Conservation (phyloP, 1,140 invertebrate genomes). For the Trinorchestia longiramus region DNA sequence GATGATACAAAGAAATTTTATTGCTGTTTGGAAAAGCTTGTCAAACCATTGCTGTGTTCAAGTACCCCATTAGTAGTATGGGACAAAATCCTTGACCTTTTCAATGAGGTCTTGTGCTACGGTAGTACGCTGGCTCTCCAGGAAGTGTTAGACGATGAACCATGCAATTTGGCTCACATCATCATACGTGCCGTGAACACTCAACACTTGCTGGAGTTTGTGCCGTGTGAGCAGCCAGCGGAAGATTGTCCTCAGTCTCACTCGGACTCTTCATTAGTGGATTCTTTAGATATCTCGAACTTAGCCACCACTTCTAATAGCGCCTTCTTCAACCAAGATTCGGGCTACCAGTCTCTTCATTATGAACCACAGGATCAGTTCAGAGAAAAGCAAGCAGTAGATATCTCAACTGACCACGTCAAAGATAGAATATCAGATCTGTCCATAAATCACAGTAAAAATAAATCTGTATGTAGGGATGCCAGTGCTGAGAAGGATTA, state of each 20-base stretch:
- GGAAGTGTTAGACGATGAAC: conserved; percentile 87
- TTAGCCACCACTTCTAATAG: neutral
- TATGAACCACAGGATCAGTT: conserved; percentile 10
- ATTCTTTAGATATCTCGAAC: neutral
- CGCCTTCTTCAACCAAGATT: neutral
- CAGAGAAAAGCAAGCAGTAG: neutral
- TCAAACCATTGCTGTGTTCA: conserved; percentile 78
- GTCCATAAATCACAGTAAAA: neutral
- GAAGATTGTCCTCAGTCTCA: conserved; percentile 67
- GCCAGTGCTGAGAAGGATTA: neutral
- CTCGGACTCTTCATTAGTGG: conserved; percentile 44
- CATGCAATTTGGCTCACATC: conserved; percentile 85
- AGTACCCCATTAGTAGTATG: conserved; percentile 83
- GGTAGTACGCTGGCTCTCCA: conserved; percentile 88
- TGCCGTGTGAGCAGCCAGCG: conserved; percentile 74
- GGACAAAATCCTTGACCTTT: conserved; percentile 84
- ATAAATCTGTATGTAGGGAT: neutral
- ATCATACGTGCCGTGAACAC: conserved; percentile 88
- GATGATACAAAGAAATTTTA: conserved; percentile 91
- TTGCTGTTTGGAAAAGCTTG: conserved; percentile 84
- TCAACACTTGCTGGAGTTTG: conserved; percentile 80
- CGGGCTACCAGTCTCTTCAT: conserved; percentile 8
- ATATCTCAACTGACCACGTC: conserved; percentile 27
- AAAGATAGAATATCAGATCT: conserved; percentile 38
- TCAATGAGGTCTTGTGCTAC: conserved; percentile 90